Evolutionary conservation across 2,797 vertebrate genomes (phyloP).

Genomic region (Serranus cabrilla): DNA sequence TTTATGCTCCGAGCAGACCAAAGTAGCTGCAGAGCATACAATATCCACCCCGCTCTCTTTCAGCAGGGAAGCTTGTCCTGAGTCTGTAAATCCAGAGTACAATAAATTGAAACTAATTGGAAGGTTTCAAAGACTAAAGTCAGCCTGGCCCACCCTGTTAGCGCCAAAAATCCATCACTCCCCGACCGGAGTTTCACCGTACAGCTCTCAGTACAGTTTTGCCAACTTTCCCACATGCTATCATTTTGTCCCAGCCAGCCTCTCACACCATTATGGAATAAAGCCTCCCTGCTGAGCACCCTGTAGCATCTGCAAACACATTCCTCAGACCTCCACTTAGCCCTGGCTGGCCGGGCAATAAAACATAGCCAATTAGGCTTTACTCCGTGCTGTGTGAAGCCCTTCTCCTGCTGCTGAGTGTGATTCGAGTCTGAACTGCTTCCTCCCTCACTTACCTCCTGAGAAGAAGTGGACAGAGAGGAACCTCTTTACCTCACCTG

Average conservation of each 20-base stretch:
- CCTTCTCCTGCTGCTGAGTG: constrained; percentile 67
- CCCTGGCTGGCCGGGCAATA: constrained; percentile 68
- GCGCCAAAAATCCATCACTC: constrained; percentile 61
- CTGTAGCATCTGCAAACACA: constrained; percentile 74
- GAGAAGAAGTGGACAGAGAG: constrained; percentile 46
- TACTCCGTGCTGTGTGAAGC: constrained; percentile 67
- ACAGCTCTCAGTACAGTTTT: constrained; percentile 39
- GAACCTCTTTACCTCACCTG: constrained; percentile 28
- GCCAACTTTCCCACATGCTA: constrained; percentile 41
- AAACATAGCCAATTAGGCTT: constrained; percentile 76
- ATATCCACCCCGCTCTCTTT: constrained; percentile 18
- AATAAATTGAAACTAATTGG: constrained; percentile 74
- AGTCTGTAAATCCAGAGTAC: constrained; percentile 64
- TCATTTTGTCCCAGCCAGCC: constrained; percentile 53
- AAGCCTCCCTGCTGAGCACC: constrained; percentile 56
- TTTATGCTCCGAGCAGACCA: constrained; percentile 25
- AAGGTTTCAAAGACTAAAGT: constrained; percentile 62
- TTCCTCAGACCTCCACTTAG: constrained; percentile 70
- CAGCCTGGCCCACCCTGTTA: constrained; percentile 50
- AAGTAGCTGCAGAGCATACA: constrained; percentile 10
- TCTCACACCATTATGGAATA: constrained; percentile 60
- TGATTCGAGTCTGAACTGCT: constrained; percentile 73
- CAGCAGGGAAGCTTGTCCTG: constrained; percentile 47
- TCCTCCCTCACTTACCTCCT: constrained; percentile 59
- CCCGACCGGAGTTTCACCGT: constrained; percentile 35